Base-by-base conservation (phyloP, 2,888 invertebrate genomes). In the Caenorhabditis doughertyi region DNA sequence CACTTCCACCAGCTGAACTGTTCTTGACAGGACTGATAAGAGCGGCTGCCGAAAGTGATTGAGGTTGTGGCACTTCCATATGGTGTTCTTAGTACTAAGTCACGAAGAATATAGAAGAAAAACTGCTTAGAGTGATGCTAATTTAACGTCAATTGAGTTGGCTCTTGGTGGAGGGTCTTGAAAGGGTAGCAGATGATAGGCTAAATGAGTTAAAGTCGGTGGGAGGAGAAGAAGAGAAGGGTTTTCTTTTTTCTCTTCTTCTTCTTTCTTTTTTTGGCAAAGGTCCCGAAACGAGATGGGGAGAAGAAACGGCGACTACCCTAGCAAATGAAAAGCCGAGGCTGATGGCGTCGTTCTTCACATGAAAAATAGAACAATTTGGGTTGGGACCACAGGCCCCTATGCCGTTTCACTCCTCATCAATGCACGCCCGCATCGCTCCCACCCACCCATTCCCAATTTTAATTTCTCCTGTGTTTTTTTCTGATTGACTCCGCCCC, bases 351-450 rank as follows among this genome's bases (percentile, higher is more conserved):
- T 76, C 76, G 76, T 77, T 77, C 77, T 77, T 53, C 68, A 68
- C 76, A 77, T 77, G 77, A 77, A 77, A 68, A 77, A 77, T 77
- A 77, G 68, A 77, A 77, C 77, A 77, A 77, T 77, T 77, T 68
- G 68, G 70, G 53, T 42, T 68, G 29, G 76, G 60, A 60, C 58
- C 58, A 58, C 58, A 60, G 65, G 65, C 65, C 64, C 73, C 62
- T 18, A 51, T 51, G 65, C 74, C 74, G 65, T 65, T 74, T 74
- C 76, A 76, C 76, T 76, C 76, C 76, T 76, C 76, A 76, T 76
- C 76, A 76, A 76, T 65, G 65, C 65, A 64, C 65, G 56, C 42
- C n/a, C 64, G 39, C 39, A 64, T 21, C 74, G 44, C 65, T 42
- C 58, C 58, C 65, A 58, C 76, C 67, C 76, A 72, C 53, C 56